A percentile compares a stretch with the other conserved stretches of the same genome.
These are phyloP conservation scores for Zophobas morio DNA, from an alignment of 1,140 invertebrate genomes.

Conservation along the genomic window DNA sequence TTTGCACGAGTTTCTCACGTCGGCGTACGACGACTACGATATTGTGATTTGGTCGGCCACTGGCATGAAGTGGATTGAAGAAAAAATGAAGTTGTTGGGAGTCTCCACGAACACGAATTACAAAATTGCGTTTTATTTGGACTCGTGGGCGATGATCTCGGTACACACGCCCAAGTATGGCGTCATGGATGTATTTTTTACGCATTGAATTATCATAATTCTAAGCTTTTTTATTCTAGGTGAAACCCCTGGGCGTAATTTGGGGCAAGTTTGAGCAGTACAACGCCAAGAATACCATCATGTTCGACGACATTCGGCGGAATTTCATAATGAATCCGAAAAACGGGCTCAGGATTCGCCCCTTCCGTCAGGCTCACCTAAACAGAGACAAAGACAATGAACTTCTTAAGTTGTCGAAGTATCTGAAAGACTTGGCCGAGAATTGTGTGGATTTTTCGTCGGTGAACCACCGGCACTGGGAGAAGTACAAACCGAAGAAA, in stretches of 20 bases:
- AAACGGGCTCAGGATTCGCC: slow-evolving; percentile 90
- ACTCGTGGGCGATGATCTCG: slow-evolving; percentile 95
- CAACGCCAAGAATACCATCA: slow-evolving; percentile 93
- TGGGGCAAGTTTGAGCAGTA: slow-evolving; percentile 96
- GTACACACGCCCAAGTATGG: slow-evolving; percentile 91
- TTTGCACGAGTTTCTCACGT: slow-evolving; percentile 93
- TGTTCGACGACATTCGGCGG: slow-evolving; percentile 97
- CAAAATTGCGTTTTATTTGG: slow-evolving; percentile 94
- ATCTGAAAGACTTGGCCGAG: slow-evolving; percentile 88
- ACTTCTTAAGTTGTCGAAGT: slow-evolving; percentile 85
- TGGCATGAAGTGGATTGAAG: slow-evolving; percentile 98
- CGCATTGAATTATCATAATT: background rate
- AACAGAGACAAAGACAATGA: slow-evolving; percentile 90
- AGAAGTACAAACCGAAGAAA: slow-evolving; percentile 79
- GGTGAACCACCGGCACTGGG: slow-evolving; percentile 94
- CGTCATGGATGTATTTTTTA: slow-evolving; percentile 81
- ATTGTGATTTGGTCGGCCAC: slow-evolving; percentile 97
- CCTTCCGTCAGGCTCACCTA: slow-evolving; percentile 91
- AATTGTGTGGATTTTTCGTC: slow-evolving; percentile 86
- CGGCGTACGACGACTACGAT: slow-evolving; percentile 92
- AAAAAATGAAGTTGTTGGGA: slow-evolving; percentile 95
- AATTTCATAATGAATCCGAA: slow-evolving; percentile 99
- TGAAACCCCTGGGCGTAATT: slow-evolving; percentile 96
- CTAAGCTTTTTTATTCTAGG: slow-evolving; percentile 72
- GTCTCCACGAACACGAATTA: slow-evolving; percentile 88